Conservation (phyloP, 1,140 invertebrate genomes). For the Lasioglossum baleicum region DNA sequence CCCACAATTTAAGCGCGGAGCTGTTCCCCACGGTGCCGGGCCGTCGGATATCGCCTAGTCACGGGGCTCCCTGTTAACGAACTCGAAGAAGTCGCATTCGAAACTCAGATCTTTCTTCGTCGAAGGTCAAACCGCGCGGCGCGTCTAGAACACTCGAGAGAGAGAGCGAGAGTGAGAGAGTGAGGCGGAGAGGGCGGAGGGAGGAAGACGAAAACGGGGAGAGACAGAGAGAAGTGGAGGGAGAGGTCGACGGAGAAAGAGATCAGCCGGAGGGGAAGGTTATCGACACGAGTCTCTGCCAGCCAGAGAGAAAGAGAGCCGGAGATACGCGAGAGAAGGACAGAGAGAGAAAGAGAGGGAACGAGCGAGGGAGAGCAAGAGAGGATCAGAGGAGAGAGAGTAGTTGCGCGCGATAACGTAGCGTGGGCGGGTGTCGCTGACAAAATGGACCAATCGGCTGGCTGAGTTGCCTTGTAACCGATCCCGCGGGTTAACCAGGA, state of each 20-base stretch:
- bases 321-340: slow-evolving; percentile 23
- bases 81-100: slow-evolving; percentile 49
- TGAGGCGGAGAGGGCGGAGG: background rate
- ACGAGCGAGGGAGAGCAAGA: slow-evolving; percentile 6
- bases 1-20: slow-evolving; percentile 46
- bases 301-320: slow-evolving; percentile 42
- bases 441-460: slow-evolving; percentile 76
- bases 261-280: slow-evolving; percentile 33
- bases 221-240: slow-evolving; percentile 39
- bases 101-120: slow-evolving; percentile 46
- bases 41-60: slow-evolving; percentile 53
- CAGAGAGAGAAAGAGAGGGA: slow-evolving; percentile 15
- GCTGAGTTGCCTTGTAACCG: slow-evolving; percentile 71
- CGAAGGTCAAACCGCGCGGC: slow-evolving; percentile 50
- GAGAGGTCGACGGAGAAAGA: slow-evolving; percentile 22
- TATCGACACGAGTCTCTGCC: slow-evolving; percentile 32
- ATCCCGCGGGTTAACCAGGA: slow-evolving; percentile 77
- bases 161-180: background rate
- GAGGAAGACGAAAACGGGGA: slow-evolving; percentile 10
- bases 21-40: slow-evolving; percentile 21
- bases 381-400: slow-evolving; percentile 35
- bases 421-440: slow-evolving; percentile 78
- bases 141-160: background rate
- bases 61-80: slow-evolving; percentile 56
- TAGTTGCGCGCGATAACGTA: slow-evolving; percentile 68